Percentiles rank a stretch among this genome's conserved stretches.
These are phyloP conservation scores for Lytechinus variegatus DNA, from an alignment of 35 echinoderm and acorn worm genomes.

Conservation along the genomic window DNA sequence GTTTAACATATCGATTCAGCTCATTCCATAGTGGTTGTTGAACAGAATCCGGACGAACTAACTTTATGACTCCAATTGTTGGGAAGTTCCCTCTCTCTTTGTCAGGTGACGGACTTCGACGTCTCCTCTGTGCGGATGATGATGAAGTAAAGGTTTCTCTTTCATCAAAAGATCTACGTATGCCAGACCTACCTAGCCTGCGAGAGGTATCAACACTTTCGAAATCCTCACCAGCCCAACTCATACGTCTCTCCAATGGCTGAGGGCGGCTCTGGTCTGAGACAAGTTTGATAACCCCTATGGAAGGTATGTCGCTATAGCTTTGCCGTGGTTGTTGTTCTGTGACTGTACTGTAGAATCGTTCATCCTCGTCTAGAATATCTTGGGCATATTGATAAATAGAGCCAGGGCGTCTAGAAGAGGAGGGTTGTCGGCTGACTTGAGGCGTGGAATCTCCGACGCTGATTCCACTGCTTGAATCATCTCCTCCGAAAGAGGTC, in stretches of 20 bases:
- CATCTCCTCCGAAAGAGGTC: neutral
- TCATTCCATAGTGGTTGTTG: constrained; percentile 9
- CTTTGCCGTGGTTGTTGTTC: neutral
- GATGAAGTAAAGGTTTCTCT: constrained; percentile 33
- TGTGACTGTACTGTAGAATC: neutral
- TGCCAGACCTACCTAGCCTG: neutral
- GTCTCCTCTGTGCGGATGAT: neutral
- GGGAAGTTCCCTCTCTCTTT: neutral
- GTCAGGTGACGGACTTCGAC: constrained; percentile 17
- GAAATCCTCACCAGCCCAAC: constrained; percentile 14
- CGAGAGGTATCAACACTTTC: neutral
- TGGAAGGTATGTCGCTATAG: neutral
- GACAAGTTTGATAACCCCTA: constrained; percentile 14
- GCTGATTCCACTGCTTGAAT: constrained; percentile 49
- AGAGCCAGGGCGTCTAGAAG: neutral
- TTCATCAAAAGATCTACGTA: neutral
- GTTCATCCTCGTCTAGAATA: constrained; percentile 44
- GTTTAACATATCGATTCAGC: neutral
- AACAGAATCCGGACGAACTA: neutral
- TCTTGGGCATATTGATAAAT: constrained; percentile 35
- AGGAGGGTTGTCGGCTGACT: neutral
- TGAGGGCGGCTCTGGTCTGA: neutral
- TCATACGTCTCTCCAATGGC: constrained; percentile 14
- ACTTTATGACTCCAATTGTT: constrained; percentile 39
- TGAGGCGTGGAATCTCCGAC: constrained; percentile 45